Evolutionary conservation across 2,113 vertebrate genomes (phyloP).

Genomic region (Rhadina sibilatrix): DNA sequence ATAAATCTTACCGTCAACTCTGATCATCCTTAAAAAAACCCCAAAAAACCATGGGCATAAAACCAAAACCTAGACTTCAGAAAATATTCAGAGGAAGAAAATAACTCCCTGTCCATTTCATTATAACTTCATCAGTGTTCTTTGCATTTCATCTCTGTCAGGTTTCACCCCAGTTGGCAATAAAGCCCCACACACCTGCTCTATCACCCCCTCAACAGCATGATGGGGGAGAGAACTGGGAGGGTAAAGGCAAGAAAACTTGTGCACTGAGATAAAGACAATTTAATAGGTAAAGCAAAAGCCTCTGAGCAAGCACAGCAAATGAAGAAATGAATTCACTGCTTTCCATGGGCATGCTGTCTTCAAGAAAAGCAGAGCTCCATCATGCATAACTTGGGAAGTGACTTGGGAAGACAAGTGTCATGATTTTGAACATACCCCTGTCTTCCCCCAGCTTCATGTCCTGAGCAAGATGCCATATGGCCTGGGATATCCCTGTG

Average conservation of each 20-base stretch:
- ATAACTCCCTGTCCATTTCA: background rate
- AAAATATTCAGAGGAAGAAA: background rate
- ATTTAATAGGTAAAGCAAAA: background rate
- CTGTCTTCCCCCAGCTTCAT: background rate
- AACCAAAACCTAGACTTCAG: background rate
- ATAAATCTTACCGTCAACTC: background rate
- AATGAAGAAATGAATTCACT: background rate
- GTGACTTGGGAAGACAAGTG: background rate
- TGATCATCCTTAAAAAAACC: background rate
- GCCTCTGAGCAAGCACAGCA: background rate
- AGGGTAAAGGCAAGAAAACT: background rate
- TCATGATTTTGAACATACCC: background rate
- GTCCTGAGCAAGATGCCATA: background rate
- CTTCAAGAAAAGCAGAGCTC: background rate
- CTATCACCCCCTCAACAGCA: background rate
- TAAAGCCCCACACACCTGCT: background rate
- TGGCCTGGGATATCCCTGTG: background rate
- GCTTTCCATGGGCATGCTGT: background rate
- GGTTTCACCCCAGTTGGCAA: background rate
- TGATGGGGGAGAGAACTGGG: background rate
- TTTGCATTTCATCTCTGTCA: background rate
- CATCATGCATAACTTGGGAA: too few species aligned
- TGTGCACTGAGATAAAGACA: background rate
- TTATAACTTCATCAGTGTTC: background rate
- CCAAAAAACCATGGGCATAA: background rate